These are phyloP conservation scores for Heliothis subflexa DNA, from an alignment of 1,140 invertebrate species.

Conservation along the genomic window DNA sequence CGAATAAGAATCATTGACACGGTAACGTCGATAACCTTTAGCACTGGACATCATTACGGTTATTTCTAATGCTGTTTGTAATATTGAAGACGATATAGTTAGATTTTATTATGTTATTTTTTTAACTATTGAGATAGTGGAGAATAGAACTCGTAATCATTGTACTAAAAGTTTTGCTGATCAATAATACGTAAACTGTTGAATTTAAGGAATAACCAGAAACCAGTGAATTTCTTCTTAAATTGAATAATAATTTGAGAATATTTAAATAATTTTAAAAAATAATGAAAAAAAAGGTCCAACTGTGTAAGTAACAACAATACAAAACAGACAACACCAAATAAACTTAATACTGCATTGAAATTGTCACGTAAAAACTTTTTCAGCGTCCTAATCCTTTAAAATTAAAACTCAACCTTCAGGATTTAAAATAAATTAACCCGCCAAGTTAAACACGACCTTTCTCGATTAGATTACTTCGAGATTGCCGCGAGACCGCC, in stretches of 20 bases:
- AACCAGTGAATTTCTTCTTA: no score
- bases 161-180: no score
- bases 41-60: conserved; percentile 49
- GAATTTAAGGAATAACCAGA: no score
- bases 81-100: background rate
- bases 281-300: no score
- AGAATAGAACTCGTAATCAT: no score
- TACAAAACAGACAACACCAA: background rate
- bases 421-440: conserved; percentile 35
- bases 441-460: conserved; percentile 9
- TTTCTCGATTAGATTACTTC: conserved; percentile 1
- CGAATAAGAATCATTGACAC: conserved; percentile 60
- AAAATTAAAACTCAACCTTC: conserved; percentile 10
- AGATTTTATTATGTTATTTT: no score
- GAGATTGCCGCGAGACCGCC: conserved; percentile 13
- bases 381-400: background rate
- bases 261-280: no score
- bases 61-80: conserved; percentile 8
- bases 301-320: no score
- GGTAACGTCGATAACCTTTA: conserved; percentile 61
- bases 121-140: no score
- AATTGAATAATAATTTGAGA: no score
- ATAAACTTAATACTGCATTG: background rate
- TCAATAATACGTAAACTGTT: no score
- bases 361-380: background rate